A percentile compares a stretch with the other conserved stretches of the same genome.
phyloP scores from a whole-genome alignment of 2,888 invertebrate species.

The Pycnomerus fuliginosus region DNA sequence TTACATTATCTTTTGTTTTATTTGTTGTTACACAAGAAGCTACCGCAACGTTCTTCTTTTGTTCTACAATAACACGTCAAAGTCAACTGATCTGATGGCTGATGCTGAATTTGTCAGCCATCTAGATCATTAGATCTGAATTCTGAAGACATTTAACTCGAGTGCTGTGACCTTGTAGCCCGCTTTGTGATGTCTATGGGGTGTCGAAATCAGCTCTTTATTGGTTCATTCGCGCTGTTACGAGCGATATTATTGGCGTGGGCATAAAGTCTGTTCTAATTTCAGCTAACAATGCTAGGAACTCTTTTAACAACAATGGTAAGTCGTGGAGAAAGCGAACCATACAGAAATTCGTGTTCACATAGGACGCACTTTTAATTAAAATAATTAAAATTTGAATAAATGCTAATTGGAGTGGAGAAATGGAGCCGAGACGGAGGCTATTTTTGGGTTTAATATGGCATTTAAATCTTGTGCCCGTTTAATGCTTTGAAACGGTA shows the following conservation, averaged over 20 bases:
- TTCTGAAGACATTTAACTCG: conserved; percentile 23
- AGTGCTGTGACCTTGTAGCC: conserved; percentile 23
- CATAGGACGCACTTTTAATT: conserved; percentile 13
- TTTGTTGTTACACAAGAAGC: too few species aligned
- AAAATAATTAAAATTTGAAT: too few species aligned
- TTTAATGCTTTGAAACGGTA: too few species aligned
- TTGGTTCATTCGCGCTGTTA: conserved; percentile 6
- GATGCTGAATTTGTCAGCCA: conserved; percentile 1
- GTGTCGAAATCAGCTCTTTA: conserved; percentile 14
- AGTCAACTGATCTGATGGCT: conserved; percentile 1
- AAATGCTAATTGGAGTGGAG: too few species aligned
- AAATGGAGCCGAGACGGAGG: too few species aligned
- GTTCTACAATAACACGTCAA: conserved; percentile 1
- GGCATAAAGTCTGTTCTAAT: conserved; percentile 15
- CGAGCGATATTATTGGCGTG: too few species aligned
- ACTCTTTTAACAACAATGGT: conserved; percentile 5
- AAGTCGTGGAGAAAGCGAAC: conserved; percentile 9
- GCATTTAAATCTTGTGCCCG: too few species aligned
- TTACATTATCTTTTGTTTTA: too few species aligned
- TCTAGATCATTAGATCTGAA: too few species aligned
- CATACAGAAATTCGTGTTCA: too few species aligned
- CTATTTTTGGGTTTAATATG: too few species aligned
- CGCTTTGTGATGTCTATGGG: conserved; percentile 16
- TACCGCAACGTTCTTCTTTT: neutral
- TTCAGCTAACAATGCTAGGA: conserved; percentile 10